Conservation (phyloP, 2,113 vertebrate genomes). For the Paraplagusia blochii region DNA sequence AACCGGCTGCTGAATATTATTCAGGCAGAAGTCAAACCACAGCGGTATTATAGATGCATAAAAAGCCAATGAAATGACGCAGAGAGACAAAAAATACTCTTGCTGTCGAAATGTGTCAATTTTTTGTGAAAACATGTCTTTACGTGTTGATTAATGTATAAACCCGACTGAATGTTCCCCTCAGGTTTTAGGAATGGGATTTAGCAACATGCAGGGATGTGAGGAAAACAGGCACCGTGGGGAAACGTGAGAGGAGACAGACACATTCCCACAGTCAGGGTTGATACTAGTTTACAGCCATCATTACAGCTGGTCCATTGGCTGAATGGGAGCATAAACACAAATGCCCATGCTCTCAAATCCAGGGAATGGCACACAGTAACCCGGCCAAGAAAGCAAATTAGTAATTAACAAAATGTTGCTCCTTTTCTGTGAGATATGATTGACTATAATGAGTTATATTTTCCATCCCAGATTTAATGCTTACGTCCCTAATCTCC, state of each 20-base stretch:
- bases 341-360: neutral
- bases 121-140: too few relatives aligned
- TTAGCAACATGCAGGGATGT: neutral
- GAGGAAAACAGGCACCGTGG: neutral
- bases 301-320: neutral
- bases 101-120: neutral
- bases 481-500: neutral
- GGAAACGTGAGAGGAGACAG: neutral
- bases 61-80: neutral
- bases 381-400: neutral
- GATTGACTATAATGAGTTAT: neutral
- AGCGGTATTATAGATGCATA: neutral
- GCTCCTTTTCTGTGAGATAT: neutral
- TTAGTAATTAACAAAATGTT: conserved; percentile 1
- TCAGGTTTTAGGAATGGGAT: too few relatives aligned
- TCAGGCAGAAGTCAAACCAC: neutral
- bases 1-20: neutral
- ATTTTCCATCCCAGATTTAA: neutral
- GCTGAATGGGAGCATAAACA: neutral
- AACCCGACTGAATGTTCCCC: too few relatives aligned
- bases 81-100: neutral
- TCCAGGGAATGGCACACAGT: neutral
- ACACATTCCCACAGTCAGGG: neutral
- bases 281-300: neutral
- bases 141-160: too few relatives aligned